Percentiles rank a stretch among this genome's conserved stretches.
These are phyloP conservation scores for Morinoia aosen DNA, from an alignment of 2,888 invertebrate genomes.

Conservation along the genomic window DNA sequence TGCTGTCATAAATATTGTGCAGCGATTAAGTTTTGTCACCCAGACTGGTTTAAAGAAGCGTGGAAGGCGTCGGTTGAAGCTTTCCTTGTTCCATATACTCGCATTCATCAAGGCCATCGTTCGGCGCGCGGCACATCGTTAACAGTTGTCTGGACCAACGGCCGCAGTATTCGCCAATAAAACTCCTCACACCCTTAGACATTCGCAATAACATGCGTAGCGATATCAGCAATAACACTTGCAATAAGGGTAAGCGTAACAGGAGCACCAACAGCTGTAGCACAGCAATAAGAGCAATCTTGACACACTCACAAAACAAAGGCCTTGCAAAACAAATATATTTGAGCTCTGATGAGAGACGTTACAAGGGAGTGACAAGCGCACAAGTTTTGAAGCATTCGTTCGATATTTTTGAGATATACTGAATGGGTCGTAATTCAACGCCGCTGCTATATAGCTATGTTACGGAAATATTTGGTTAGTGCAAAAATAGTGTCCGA, in stretches of 20 bases:
- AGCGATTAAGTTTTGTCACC: background rate
- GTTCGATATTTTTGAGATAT: background rate
- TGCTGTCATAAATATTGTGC: background rate
- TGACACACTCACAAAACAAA: constrained; percentile 29
- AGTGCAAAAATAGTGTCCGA: too few species aligned
- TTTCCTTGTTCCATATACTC: constrained; percentile 45
- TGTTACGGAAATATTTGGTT: too few species aligned
- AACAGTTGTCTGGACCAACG: constrained; percentile 25
- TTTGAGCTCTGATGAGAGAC: constrained; percentile 22
- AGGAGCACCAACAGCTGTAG: constrained; percentile 44
- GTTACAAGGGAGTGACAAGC: background rate
- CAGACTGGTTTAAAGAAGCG: constrained; percentile 9
- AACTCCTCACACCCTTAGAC: constrained; percentile 40
- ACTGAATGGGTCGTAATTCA: background rate
- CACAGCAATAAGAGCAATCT: constrained; percentile 37
- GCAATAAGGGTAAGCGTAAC: constrained; percentile 50
- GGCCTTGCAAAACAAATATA: constrained; percentile 35
- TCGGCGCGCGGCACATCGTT: background rate
- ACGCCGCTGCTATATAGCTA: too few species aligned
- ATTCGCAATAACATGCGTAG: constrained; percentile 53
- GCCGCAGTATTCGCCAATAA: constrained; percentile 46
- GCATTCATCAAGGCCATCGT: constrained; percentile 26
- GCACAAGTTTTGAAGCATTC: background rate
- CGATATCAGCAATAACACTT: constrained; percentile 52
- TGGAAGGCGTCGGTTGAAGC: background rate